phyloP scores from a whole-genome alignment of 2,797 vertebrate genomes.

The Furcifer pardalis region DNA sequence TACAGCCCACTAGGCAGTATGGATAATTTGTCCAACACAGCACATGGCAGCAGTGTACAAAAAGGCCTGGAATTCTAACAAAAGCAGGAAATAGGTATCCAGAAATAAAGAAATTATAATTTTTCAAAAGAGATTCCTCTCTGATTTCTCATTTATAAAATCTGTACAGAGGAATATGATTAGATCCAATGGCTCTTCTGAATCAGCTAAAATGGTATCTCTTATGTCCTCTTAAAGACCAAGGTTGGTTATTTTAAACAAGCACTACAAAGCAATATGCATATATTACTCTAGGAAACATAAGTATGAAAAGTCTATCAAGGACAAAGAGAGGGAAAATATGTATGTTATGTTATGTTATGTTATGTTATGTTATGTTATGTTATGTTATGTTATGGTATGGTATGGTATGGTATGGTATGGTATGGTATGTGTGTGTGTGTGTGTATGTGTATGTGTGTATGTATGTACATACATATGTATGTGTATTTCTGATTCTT shows the following conservation, averaged over 20 bases:
- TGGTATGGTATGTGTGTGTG: too few relatives aligned
- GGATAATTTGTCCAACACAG: constrained; percentile 16
- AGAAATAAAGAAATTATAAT: not conserved
- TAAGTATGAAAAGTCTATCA: not conserved
- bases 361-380: too few relatives aligned
- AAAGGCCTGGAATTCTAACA: not conserved
- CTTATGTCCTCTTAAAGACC: not conserved
- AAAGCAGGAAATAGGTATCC: not conserved
- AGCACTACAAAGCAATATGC: not conserved
- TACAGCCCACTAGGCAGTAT: constrained; percentile 11
- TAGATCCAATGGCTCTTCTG: not conserved
- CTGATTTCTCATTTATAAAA: not conserved
- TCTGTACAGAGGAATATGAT: not conserved
- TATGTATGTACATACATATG: too few relatives aligned
- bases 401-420: too few relatives aligned
- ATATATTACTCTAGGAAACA: not conserved
- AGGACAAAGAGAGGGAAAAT: not conserved
- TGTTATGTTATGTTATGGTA: too few relatives aligned
- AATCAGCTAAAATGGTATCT: not conserved
- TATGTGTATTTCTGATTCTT: too few relatives aligned
- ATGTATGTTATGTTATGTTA: too few relatives aligned
- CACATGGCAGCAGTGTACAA: not conserved
- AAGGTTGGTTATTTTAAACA: not conserved
- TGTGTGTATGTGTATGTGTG: too few relatives aligned
- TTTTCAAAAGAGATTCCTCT: not conserved